A percentile compares a stretch with the other conserved stretches of the same genome.
Conservation (phyloP, 2,113 vertebrate genomes). For the mouse (Mus musculus) region GRCm39 chr12:107651501-107652000, state of each 20-base stretch:
- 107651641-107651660: slow-evolving; percentile 62
- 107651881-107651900: slow-evolving; percentile 31
- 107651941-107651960: not conserved
- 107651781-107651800: rapidly evolving
- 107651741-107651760: not conserved
- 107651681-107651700: not conserved
- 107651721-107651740: not conserved
- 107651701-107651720: not conserved
- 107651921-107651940: slow-evolving; percentile 65
- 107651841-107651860: slow-evolving; percentile 74
- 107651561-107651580: slow-evolving; percentile 74
- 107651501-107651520: slow-evolving; percentile 73
- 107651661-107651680: slow-evolving; percentile 27
- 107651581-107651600: slow-evolving; percentile 29
- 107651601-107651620: slow-evolving; percentile 17
- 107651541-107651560: slow-evolving; percentile 78
- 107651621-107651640: not conserved
- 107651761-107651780: not conserved
- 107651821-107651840: slow-evolving; percentile 63
- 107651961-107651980: not conserved
- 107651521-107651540: slow-evolving; percentile 74
- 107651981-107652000: not conserved
- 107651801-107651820: too few relatives aligned
- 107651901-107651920: slow-evolving; percentile 80
- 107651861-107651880: slow-evolving; percentile 73